phyloP scores from a whole-genome alignment of 1,140 invertebrate species.

The Scaptomyza hsui region DNA sequence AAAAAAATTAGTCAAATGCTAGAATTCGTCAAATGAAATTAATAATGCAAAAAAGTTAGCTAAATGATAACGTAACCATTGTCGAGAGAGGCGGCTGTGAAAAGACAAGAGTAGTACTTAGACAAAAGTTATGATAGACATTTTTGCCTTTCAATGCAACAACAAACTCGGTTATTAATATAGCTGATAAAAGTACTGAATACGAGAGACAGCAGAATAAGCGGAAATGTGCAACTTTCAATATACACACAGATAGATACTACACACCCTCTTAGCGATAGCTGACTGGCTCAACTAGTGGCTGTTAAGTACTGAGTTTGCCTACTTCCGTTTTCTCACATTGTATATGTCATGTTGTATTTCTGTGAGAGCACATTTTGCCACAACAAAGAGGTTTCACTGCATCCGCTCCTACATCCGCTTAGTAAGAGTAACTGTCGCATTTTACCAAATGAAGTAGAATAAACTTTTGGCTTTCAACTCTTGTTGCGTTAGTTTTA shows the following conservation, averaged over 20 bases:
- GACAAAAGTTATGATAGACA: constrained; percentile 49
- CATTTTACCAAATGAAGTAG: constrained; percentile 49
- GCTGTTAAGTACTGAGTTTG: constrained; percentile 39
- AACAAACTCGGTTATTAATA: constrained; percentile 48
- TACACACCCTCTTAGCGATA: constrained; percentile 19
- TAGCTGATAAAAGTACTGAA: constrained; percentile 40
- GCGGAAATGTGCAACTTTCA: constrained; percentile 67
- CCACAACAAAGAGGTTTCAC: constrained; percentile 63
- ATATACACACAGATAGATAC: constrained; percentile 38
- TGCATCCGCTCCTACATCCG: constrained; percentile 56
- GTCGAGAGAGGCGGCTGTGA: constrained; percentile 2
- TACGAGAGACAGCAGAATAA: constrained; percentile 15
- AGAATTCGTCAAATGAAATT: not conserved
- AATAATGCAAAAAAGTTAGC: not conserved
- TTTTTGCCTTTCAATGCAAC: constrained; percentile 47
- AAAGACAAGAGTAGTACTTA: constrained; percentile 27
- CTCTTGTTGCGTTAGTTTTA: constrained; percentile 3
- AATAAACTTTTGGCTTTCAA: constrained; percentile 53
- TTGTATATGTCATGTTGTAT: not conserved
- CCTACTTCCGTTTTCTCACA: constrained; percentile 53
- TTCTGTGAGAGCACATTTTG: constrained; percentile 23
- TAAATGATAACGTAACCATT: not conserved
- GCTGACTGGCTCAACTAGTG: constrained; percentile 31
- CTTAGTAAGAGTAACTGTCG: not conserved
- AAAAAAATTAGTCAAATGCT: not conserved